Evolutionary conservation across 2,888 invertebrate genomes (phyloP).

Genomic region (Melinaea menophilus): DNA sequence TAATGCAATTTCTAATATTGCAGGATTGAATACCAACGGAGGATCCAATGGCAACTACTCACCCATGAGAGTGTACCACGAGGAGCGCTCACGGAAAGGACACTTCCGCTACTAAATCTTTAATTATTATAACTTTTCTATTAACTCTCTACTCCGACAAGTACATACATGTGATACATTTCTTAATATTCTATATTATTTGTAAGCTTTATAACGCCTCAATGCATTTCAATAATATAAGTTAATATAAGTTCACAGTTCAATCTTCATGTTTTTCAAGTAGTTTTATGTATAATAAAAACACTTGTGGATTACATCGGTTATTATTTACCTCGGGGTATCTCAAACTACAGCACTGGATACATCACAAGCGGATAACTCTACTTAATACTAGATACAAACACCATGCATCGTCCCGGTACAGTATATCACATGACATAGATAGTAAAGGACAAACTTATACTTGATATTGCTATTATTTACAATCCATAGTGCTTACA

Average conservation of each 20-base stretch:
- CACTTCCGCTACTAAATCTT: conserved; percentile 85
- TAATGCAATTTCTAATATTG: conserved; percentile 34
- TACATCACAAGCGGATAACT: conserved; percentile 12
- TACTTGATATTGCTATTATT: background rate
- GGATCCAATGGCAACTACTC: conserved; percentile 84
- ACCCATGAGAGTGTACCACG: conserved; percentile 88
- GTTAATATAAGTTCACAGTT: conserved; percentile 13
- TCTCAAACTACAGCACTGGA: conserved; percentile 11
- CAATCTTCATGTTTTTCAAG: background rate
- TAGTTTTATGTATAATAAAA: conserved; percentile 10
- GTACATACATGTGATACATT: conserved; percentile 63
- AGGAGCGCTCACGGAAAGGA: conserved; percentile 87
- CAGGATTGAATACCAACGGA: conserved; percentile 80
- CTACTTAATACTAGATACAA: conserved; percentile 10
- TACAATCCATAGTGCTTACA: background rate
- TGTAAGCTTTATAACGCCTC: conserved; percentile 39
- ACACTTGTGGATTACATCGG: conserved; percentile 3
- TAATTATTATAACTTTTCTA: conserved; percentile 20
- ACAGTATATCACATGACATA: conserved; percentile 23
- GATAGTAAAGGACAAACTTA: conserved; percentile 11
- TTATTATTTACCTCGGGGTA: conserved; percentile 12
- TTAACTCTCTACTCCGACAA: conserved; percentile 33
- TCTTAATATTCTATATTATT: conserved; percentile 33
- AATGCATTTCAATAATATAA: conserved; percentile 40
- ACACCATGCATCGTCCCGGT: conserved; percentile 18